These are phyloP conservation scores for Rachycentron canadum DNA, from an alignment of 2,797 vertebrate species.

Conservation along the genomic window DNA sequence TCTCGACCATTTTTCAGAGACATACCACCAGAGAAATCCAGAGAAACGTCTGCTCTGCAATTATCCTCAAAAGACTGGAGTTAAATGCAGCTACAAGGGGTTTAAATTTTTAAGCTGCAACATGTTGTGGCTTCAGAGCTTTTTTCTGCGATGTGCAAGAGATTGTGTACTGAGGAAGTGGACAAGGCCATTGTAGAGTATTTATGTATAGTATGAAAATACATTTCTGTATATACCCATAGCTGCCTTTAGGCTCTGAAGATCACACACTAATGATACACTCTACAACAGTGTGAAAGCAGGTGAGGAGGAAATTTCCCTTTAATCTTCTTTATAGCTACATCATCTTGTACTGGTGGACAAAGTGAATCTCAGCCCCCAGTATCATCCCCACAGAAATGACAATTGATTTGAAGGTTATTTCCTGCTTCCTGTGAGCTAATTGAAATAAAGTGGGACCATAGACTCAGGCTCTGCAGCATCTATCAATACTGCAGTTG, in stretches of 20 bases:
- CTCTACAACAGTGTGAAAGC: slow-evolving; percentile 31
- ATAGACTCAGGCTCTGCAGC: slow-evolving; percentile 69
- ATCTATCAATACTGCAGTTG: slow-evolving; percentile 78
- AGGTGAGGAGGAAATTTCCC: slow-evolving; percentile 61
- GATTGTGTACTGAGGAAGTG: slow-evolving; percentile 1
- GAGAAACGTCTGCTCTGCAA: neutral
- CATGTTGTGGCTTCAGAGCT: slow-evolving; percentile 7
- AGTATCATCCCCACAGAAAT: slow-evolving; percentile 72
- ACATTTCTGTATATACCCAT: slow-evolving; percentile 31
- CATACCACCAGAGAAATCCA: neutral
- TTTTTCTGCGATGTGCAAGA: slow-evolving; percentile 2
- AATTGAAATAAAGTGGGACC: slow-evolving; percentile 85
- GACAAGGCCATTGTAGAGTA: neutral
- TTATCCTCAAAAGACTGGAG: slow-evolving; percentile 13
- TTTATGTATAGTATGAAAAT: slow-evolving; percentile 27
- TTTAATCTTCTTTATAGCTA: slow-evolving; percentile 75
- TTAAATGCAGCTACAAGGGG: neutral
- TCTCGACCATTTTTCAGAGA: neutral
- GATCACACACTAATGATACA: slow-evolving; percentile 54
- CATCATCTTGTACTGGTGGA: slow-evolving; percentile 79
- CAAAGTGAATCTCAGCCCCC: slow-evolving; percentile 74
- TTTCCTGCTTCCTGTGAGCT: slow-evolving; percentile 85
- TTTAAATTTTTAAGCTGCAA: neutral
- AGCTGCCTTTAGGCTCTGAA: slow-evolving; percentile 47
- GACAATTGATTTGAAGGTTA: slow-evolving; percentile 85